Evolutionary conservation across 2,113 vertebrate genomes (phyloP), one percentile per base, ranked within the genome.

Genomic region (Toxostoma redivivum): DNA sequence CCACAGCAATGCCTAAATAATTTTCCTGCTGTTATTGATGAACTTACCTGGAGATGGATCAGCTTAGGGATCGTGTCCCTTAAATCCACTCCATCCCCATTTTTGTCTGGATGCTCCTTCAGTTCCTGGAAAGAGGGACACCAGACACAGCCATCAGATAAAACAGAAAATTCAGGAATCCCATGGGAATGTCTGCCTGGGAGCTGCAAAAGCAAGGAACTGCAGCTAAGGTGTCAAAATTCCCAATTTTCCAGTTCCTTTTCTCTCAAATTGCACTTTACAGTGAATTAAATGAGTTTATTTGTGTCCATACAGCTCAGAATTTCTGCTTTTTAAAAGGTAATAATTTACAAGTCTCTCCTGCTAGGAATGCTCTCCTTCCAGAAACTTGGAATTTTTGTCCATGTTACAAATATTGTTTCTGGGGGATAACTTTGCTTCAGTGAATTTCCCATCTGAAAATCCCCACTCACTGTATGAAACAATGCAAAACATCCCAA

Each of bases 401-500:
- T 48, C 2, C 0, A 4, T 31, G 5, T 74, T 72, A 33, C 17
- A 47, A 42, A 28, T 56, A 50, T 84, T 85, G 95, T 71, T 89
- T 53, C 65, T 98, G 97, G 97, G 96, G 98, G 97, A 89, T 22
- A 77, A 53, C 4, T 23, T 97, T 97, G 86, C 96, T 97, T 66
- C 60, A 90, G 93, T 96, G 84, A 88, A 9, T 37, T 93, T 94
- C 83, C 69, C 94, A 92, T 81, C 88, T 81, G 50, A 87, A 37
- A 92, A 83, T 95, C 70, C 87, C 84, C 72, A 54, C 77, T 88
- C 95, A 45, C 89, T 40, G 1, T 60, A 42, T 90, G 96, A 98
- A 98, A 98, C 93, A 94, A 97, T 95, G 97, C 99, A 98, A 98
- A 97, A 95, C 30, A 89, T 88, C 96, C 97, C 98, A 97, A 98